phyloP scores from a whole-genome alignment of 2,113 vertebrate genomes.

The Pampusana beccarii region DNA sequence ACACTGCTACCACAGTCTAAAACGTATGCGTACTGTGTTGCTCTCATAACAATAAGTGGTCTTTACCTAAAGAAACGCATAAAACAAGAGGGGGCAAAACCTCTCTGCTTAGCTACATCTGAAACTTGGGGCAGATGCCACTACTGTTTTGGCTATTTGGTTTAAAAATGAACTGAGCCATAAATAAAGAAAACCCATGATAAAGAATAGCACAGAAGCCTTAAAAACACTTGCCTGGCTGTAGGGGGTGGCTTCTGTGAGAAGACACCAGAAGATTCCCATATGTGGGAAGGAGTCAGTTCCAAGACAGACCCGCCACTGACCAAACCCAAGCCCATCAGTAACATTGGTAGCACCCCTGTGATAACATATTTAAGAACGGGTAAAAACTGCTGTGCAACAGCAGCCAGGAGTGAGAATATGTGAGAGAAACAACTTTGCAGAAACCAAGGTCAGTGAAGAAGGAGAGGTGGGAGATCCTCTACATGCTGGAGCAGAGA shows the following conservation, averaged over 20 bases:
- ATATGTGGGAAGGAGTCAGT: fast-evolving
- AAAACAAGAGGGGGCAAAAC: background rate
- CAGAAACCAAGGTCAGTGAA: too few relatives aligned
- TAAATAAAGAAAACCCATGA: background rate
- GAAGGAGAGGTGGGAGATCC: too few relatives aligned
- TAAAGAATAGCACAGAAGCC: background rate
- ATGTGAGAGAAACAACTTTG: too few relatives aligned
- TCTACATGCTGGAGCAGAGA: too few relatives aligned
- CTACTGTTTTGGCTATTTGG: background rate
- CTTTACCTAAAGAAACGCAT: background rate
- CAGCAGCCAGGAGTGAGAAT: too few relatives aligned
- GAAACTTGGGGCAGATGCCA: background rate
- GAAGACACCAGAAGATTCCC: background rate
- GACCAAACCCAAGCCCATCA: background rate
- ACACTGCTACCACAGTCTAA: background rate
- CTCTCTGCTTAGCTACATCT: background rate
- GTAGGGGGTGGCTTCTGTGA: background rate
- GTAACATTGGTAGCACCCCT: too few relatives aligned
- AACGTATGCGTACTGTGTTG: background rate
- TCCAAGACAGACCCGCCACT: fast-evolving
- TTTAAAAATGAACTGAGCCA: background rate
- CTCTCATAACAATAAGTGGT: background rate
- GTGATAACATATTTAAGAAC: too few relatives aligned
- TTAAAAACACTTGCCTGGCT: background rate
- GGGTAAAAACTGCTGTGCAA: too few relatives aligned